phyloP scores from a whole-genome alignment of 1,140 invertebrate species.

The Leguminivora glycinivorella region DNA sequence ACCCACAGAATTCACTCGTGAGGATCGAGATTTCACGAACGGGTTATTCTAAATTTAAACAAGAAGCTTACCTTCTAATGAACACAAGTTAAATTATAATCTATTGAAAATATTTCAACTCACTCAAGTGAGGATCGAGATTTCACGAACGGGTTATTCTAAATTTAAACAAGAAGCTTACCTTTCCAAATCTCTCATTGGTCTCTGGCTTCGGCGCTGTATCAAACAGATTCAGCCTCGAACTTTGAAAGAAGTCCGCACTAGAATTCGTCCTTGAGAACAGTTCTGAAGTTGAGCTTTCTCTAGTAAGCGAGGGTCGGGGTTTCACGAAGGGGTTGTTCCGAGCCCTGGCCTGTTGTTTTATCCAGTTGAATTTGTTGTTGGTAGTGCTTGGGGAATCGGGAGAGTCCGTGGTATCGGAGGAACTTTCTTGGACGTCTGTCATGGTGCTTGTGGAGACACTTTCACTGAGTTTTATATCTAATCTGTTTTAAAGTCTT shows the following conservation, averaged over 20 bases:
- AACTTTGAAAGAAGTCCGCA: slow-evolving; percentile 70
- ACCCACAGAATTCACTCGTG: too few species aligned
- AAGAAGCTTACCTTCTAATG: slow-evolving; percentile 76
- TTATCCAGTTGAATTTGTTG: slow-evolving; percentile 69
- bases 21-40: too few species aligned
- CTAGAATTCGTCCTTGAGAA: slow-evolving; percentile 67
- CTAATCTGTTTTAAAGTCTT: background rate
- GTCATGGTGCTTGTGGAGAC: background rate
- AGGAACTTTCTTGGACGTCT: slow-evolving; percentile 34
- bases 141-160: too few species aligned
- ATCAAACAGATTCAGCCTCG: slow-evolving; percentile 68
- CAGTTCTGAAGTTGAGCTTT: slow-evolving; percentile 65
- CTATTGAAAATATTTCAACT: too few species aligned
- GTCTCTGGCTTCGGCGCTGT: slow-evolving; percentile 63
- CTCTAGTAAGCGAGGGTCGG: slow-evolving; percentile 62
- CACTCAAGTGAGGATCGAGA: too few species aligned
- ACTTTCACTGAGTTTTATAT: background rate
- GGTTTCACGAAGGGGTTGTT: slow-evolving; percentile 65
- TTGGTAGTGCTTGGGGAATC: slow-evolving; percentile 49
- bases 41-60: too few species aligned
- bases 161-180: slow-evolving; percentile 72
- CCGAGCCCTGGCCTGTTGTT: slow-evolving; percentile 56
- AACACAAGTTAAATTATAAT: too few species aligned
- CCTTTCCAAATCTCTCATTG: slow-evolving; percentile 81
- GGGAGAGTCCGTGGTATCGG: slow-evolving; percentile 50